Conservation (phyloP, 2,888 invertebrate species). For the Drosophila gaucha region DNA sequence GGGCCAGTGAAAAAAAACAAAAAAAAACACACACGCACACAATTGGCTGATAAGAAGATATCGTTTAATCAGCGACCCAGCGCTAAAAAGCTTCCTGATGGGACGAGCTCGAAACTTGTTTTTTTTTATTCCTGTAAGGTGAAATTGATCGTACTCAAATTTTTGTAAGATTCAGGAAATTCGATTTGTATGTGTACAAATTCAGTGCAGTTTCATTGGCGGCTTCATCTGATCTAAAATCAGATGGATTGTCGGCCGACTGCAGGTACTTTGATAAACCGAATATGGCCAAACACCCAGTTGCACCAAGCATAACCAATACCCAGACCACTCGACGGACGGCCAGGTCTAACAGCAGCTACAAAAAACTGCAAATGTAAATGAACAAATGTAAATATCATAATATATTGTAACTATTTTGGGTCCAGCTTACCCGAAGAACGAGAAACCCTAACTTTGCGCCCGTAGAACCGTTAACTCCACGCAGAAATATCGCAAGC, state of each 20-base stretch:
- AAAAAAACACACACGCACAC: not conserved
- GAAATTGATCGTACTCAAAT: slow-evolving; percentile 4
- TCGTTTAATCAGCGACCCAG: slow-evolving; percentile 47
- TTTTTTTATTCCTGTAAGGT: not conserved
- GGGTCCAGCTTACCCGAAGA: not conserved
- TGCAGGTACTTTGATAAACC: not conserved
- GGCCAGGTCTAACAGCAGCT: not conserved
- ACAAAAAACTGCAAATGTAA: not conserved
- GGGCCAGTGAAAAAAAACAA: slow-evolving; percentile 23
- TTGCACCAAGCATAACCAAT: not conserved
- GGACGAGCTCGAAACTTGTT: not conserved
- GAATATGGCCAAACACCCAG: not conserved
- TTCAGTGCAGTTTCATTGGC: not conserved
- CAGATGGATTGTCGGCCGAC: too few species aligned
- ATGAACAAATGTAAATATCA: too few species aligned
- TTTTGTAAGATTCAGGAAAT: not conserved
- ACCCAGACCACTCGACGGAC: not conserved
- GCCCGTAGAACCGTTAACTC: not conserved
- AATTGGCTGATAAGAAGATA: slow-evolving; percentile 52
- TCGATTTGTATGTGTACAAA: not conserved
- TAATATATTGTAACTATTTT: too few species aligned
- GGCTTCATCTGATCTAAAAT: too few species aligned
- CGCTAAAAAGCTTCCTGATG: not conserved
- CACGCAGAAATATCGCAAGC: not conserved
- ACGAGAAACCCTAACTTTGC: not conserved